Base-by-base conservation (phyloP, 1,140 invertebrate genomes). In the Solen grandis region DNA sequence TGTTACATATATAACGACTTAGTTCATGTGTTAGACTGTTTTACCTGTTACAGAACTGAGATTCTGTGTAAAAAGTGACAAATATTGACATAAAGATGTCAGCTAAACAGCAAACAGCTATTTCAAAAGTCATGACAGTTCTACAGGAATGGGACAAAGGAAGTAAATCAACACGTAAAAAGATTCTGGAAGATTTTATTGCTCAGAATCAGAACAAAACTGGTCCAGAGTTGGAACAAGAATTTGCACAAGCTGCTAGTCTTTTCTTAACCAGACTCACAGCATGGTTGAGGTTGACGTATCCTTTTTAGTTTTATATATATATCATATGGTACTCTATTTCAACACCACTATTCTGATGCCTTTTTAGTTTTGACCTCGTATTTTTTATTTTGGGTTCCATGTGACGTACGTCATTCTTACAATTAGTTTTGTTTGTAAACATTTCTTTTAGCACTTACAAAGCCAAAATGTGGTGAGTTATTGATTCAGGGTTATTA, bases 131-230 rank as follows among this genome's bases (percentile, higher is more conserved):
- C 2, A 90, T 91, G 86, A 81, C 83, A 65, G 69, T 92, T 38
- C 78, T 92, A 10, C 87, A 90, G 66, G 90, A 92, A 82, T 92
- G 92, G 92, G 92, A 92, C 77, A 91, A 91, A 83, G 91, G 91
- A 5, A 87, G 87, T 22, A 89, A 90, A 85, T 60, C 75, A 38
- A 85, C 88, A 19, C 84, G 92, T 31, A 87, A 86, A 63, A 89
- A 87, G 66, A 91, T 92, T 60, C 82, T 92, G 27, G 68, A 86
- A 62, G 89, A 92, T 81, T 92, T 92, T 79, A 90, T 92, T 14
- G 68, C 62, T 52, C 90, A 92, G 60, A 91, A 92, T 82, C 85
- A 91, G 81, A 90, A 91, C 75, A 93, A 91, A 86, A 92, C 91
- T 22, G 91, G 91, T 19, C 91, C 92, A 27, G 91, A 92, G 75